A percentile compares a stretch with the other conserved stretches of the same genome.
Evolutionary conservation across 2,888 invertebrate genomes (phyloP).

Genomic region (Synanthedon tipuliformis): DNA sequence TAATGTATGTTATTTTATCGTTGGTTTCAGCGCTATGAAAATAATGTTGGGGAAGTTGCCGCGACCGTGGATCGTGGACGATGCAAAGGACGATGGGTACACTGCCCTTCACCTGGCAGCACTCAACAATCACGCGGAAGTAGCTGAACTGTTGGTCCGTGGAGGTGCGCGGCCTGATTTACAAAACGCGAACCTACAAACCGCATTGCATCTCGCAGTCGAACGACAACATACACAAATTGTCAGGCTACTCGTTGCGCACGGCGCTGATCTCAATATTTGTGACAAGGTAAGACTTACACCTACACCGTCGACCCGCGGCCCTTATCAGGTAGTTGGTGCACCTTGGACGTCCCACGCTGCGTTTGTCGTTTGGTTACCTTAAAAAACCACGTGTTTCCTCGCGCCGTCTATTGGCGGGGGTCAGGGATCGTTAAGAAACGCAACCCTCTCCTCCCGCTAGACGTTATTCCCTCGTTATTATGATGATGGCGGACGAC

Average conservation of each 20-base stretch:
- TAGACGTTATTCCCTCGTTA: too few relatives aligned
- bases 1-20: not conserved
- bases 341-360: too few relatives aligned
- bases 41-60: conserved; percentile 92
- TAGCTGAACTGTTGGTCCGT: conserved; percentile 89
- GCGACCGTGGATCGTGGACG: conserved; percentile 97
- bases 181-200: conserved; percentile 96
- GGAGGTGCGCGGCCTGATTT: conserved; percentile 95
- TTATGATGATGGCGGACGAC: too few relatives aligned
- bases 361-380: too few relatives aligned
- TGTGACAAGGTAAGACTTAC: conserved; percentile 87
- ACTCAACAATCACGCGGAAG: conserved; percentile 96
- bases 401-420: too few relatives aligned
- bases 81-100: conserved; percentile 98
- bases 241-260: conserved; percentile 90
- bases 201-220: conserved; percentile 93
- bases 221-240: conserved; percentile 98
- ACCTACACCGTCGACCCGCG: not conserved
- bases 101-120: conserved; percentile 96
- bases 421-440: too few relatives aligned
- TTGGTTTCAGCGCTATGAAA: conserved; percentile 88
- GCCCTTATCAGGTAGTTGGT: too few relatives aligned
- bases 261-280: conserved; percentile 93
- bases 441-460: too few relatives aligned
- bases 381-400: too few relatives aligned